Evolutionary conservation across 2,888 invertebrate species (phyloP).

Genomic region (Pantelozetes paolii): DNA sequence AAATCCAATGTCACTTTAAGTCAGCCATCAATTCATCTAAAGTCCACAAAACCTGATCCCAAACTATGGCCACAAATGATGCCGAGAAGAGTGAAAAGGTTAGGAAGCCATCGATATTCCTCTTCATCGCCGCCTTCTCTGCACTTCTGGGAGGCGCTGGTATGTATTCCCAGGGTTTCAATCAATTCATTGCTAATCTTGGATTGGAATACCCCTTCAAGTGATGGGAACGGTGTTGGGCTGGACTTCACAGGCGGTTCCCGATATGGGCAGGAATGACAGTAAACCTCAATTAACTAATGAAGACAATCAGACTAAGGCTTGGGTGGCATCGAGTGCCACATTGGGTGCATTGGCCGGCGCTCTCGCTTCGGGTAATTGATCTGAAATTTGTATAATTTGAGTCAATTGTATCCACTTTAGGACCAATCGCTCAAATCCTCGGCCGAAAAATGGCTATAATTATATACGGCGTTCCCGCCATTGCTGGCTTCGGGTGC

Average conservation of each 20-base stretch:
- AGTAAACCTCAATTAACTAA: conserved; percentile 37
- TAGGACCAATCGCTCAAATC: conserved; percentile 42
- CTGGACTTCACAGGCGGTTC: conserved; percentile 45
- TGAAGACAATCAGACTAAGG: conserved; percentile 37
- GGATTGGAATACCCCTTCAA: not conserved
- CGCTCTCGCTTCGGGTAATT: conserved; percentile 45
- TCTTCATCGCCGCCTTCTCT: conserved; percentile 42
- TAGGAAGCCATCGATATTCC: conserved; percentile 31
- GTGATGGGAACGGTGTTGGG: conserved; percentile 44
- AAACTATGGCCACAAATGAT: conserved; percentile 28
- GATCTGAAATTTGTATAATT: too few relatives aligned
- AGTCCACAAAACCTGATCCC: not conserved
- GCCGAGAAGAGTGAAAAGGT: not conserved
- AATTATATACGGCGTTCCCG: conserved; percentile 50
- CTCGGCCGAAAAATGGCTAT: conserved; percentile 50
- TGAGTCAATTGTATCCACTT: too few relatives aligned
- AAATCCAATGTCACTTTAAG: too few relatives aligned
- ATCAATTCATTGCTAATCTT: not conserved
- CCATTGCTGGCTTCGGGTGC: conserved; percentile 51
- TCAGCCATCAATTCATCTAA: conserved; percentile 24
- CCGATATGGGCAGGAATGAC: conserved; percentile 39
- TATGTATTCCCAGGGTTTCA: not conserved
- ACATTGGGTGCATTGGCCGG: conserved; percentile 46
- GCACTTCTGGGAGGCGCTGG: conserved; percentile 44
- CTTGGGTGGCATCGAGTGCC: conserved; percentile 45